phyloP scores from a whole-genome alignment of 1,140 invertebrate species.

The Oedothorax gibbosus region DNA sequence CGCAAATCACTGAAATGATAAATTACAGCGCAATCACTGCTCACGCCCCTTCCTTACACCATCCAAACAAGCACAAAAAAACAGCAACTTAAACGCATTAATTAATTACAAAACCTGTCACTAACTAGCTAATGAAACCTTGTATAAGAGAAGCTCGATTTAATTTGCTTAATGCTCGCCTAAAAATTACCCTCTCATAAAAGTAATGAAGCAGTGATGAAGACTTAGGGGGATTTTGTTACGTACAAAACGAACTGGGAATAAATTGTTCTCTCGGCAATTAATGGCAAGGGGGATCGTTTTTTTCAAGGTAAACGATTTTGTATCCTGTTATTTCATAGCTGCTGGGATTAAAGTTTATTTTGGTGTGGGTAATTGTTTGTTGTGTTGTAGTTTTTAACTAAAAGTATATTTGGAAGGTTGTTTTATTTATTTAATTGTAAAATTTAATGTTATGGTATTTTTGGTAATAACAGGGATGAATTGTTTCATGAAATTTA shows the following conservation, averaged over 20 bases:
- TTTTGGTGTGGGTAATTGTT: too few species aligned
- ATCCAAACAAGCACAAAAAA: background rate
- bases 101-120: constrained; percentile 38
- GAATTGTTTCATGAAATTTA: too few species aligned
- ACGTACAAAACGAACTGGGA: background rate
- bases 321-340: too few species aligned
- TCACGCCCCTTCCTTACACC: background rate
- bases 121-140: constrained; percentile 32
- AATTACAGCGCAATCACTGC: background rate
- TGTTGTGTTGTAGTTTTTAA: too few species aligned
- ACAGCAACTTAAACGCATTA: background rate
- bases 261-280: background rate
- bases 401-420: too few species aligned
- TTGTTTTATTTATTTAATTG: too few species aligned
- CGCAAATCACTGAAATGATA: background rate
- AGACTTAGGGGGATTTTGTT: constrained; percentile 18
- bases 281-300: background rate
- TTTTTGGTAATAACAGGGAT: too few species aligned
- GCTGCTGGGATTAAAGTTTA: too few species aligned
- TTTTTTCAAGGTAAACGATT: too few species aligned
- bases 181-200: constrained; percentile 47
- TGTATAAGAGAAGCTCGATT: constrained; percentile 15
- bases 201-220: constrained; percentile 28
- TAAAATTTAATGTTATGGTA: too few species aligned
- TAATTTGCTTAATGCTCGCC: constrained; percentile 33